Evolutionary conservation across 2,888 invertebrate species (phyloP).

Genomic region (Rhogogaster chlorosoma): DNA sequence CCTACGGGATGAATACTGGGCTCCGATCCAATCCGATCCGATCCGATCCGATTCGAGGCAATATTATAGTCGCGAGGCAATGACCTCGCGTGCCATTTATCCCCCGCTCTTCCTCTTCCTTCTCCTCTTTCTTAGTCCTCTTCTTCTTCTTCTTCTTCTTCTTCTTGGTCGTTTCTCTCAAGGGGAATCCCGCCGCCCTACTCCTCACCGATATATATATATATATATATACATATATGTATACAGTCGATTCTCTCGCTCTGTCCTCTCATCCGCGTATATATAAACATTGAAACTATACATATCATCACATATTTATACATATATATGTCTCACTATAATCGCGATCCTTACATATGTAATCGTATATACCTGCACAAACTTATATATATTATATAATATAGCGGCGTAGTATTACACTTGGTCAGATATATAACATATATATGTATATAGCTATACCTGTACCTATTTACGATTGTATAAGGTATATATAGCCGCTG

Average conservation of each 20-base stretch:
- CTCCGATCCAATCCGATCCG: constrained; percentile 55
- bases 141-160: constrained; percentile 46
- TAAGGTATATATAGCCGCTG: too few relatives aligned
- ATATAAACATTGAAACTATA: constrained; percentile 1
- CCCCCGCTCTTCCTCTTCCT: constrained; percentile 60
- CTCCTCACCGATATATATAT: not conserved
- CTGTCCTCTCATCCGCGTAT: not conserved
- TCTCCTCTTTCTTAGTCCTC: constrained; percentile 53
- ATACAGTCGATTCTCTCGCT: not conserved
- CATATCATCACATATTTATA: not conserved
- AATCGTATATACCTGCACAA: too few relatives aligned
- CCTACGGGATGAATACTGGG: not conserved
- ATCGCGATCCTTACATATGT: too few relatives aligned
- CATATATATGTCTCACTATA: too few relatives aligned
- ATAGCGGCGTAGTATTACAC: not conserved
- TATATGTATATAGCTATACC: too few relatives aligned
- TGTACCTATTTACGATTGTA: too few relatives aligned
- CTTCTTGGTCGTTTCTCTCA: constrained; percentile 21
- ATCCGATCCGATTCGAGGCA: constrained; percentile 69
- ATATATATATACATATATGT: not conserved
- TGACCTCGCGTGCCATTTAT: constrained; percentile 77
- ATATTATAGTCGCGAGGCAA: constrained; percentile 67
- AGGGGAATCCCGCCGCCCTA: constrained; percentile 16
- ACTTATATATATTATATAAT: too few relatives aligned
- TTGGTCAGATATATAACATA: too few relatives aligned